Percentiles rank a stretch among this genome's conserved stretches.
These are phyloP conservation scores for Drosophila meridionalis DNA, from an alignment of 2,888 invertebrate genomes.

Conservation along the genomic window DNA sequence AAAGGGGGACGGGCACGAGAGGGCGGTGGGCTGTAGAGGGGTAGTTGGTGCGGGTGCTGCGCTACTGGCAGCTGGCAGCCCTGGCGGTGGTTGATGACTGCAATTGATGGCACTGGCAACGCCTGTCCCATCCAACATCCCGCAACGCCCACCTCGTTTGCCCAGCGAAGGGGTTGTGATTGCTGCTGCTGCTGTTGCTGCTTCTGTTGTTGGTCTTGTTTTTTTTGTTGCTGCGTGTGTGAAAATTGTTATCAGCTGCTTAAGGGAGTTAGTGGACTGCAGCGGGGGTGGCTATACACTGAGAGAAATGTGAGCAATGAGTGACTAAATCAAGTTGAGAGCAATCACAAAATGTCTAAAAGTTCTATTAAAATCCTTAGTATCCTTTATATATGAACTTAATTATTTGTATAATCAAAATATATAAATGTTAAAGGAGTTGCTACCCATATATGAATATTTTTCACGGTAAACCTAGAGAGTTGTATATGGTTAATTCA, in stretches of 20 bases:
- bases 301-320: background rate
- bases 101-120: constrained; percentile 71
- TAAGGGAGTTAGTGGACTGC: constrained; percentile 32
- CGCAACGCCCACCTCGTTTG: constrained; percentile 67
- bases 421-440: no score
- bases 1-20: background rate
- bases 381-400: background rate
- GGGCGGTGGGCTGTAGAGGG: background rate
- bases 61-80: constrained; percentile 63
- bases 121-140: constrained; percentile 20
- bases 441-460: no score
- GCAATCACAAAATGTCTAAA: background rate
- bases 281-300: constrained; percentile 4
- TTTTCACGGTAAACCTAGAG: no score
- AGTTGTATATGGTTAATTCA: no score
- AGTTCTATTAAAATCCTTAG: background rate
- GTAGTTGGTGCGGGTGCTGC: constrained; percentile 17
- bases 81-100: constrained; percentile 76
- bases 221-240: constrained; percentile 46
- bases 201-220: constrained; percentile 18
- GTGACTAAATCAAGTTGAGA: background rate
- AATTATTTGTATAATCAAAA: background rate
- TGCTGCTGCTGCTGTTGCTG: constrained; percentile 24
- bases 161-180: constrained; percentile 75
- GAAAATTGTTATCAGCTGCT: constrained; percentile 74